These are phyloP conservation scores for Balaenoptera acutorostrata DNA, from an alignment of 2,113 vertebrate species.

Conservation along the genomic window DNA sequence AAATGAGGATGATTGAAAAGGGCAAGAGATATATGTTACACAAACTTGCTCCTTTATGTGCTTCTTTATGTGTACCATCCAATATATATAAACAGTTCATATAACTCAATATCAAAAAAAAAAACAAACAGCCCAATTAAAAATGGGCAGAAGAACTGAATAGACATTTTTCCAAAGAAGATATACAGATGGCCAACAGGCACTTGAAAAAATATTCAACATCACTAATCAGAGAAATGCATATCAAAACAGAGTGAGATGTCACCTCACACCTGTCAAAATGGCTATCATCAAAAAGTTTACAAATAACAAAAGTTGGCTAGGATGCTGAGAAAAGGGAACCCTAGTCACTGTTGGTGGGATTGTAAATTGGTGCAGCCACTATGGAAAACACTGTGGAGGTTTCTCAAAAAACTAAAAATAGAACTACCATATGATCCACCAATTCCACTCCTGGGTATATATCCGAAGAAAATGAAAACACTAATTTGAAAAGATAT, in stretches of 20 bases:
- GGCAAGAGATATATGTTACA: constrained; percentile 29
- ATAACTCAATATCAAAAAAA: background rate
- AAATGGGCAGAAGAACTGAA: background rate
- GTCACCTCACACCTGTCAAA: background rate
- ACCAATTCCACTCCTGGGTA: background rate
- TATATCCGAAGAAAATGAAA: background rate
- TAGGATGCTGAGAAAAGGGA: background rate
- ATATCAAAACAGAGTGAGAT: background rate
- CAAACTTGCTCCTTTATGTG: constrained; percentile 5
- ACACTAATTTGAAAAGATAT: background rate
- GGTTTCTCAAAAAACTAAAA: background rate
- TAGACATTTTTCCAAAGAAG: background rate
- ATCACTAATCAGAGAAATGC: background rate
- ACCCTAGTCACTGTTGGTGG: background rate
- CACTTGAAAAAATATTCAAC: background rate
- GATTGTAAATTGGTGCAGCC: background rate
- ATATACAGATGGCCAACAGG: background rate
- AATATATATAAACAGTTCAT: background rate
- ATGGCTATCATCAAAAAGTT: background rate
- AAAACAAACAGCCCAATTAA: background rate
- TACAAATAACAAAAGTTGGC: background rate
- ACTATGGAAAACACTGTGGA: background rate
- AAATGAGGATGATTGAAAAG: constrained; percentile 62
- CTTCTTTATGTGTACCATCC: background rate
- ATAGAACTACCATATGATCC: background rate